These are phyloP conservation scores for Scomber colias DNA, from an alignment of 2,113 vertebrate species.

Conservation along the genomic window DNA sequence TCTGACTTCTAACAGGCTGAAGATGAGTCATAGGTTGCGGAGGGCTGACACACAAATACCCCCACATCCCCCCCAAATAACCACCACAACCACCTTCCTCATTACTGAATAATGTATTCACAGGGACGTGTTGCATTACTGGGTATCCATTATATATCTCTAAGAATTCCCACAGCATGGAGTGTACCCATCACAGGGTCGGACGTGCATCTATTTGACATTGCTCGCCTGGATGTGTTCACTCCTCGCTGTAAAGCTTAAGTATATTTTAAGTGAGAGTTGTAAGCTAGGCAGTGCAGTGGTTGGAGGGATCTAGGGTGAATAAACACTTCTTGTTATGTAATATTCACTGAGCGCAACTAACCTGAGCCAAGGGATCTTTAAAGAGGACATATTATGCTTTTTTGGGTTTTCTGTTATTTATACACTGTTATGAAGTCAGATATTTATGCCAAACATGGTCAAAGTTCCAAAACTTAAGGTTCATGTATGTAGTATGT, in stretches of 20 bases:
- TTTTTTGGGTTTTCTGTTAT: too few species aligned
- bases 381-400: too few species aligned
- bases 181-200: conserved; percentile 28
- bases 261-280: conserved; percentile 39
- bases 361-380: conserved; percentile 12
- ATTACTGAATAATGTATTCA: conserved; percentile 63
- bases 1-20: conserved; percentile 36
- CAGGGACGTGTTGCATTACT: conserved; percentile 56
- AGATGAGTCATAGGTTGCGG: conserved; percentile 60
- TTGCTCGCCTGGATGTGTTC: conserved; percentile 33
- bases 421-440: too few species aligned
- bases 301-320: conserved; percentile 27
- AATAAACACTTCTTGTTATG: conserved; percentile 42
- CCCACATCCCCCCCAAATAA: conserved; percentile 38
- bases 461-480: too few species aligned
- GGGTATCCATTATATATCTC: conserved; percentile 57
- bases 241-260: conserved; percentile 23
- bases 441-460: too few species aligned
- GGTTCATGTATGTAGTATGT: too few species aligned
- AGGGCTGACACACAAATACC: conserved; percentile 36
- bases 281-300: conserved; percentile 23
- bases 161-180: conserved; percentile 50
- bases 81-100: conserved; percentile 23
- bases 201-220: conserved; percentile 46
- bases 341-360: conserved; percentile 26